Evolutionary conservation across 2,113 vertebrate genomes (phyloP).

Genomic region (Andinoacara biseriatus): DNA sequence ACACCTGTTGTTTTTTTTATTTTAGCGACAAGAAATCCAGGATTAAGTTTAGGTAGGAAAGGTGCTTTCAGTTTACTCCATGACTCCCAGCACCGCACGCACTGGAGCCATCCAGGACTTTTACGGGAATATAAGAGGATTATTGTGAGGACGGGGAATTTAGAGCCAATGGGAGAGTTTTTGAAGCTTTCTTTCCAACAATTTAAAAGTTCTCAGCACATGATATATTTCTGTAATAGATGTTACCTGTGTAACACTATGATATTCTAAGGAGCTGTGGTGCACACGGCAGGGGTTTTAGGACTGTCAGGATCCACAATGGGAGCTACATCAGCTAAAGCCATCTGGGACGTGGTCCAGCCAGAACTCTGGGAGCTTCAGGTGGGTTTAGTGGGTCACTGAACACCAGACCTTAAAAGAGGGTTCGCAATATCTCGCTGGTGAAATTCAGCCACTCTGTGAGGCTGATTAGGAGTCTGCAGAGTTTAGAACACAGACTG

Average conservation of each 20-base stretch:
- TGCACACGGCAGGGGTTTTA: neutral
- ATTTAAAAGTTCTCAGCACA: too few relatives aligned
- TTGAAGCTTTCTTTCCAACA: accelerated
- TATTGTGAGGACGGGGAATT: constrained; percentile 15
- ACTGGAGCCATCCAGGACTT: neutral
- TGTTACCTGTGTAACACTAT: too few relatives aligned
- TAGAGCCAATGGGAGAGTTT: neutral
- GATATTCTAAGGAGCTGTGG: too few relatives aligned
- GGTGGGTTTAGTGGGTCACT: neutral
- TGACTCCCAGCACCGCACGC: neutral
- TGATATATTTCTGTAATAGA: too few relatives aligned
- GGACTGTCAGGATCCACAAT: neutral
- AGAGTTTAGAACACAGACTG: too few relatives aligned
- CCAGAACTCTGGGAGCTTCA: neutral
- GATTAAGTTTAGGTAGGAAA: neutral
- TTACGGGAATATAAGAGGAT: constrained; percentile 12
- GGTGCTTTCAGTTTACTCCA: accelerated
- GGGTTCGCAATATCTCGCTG: too few relatives aligned
- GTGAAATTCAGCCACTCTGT: too few relatives aligned
- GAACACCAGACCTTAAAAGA: neutral
- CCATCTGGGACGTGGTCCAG: accelerated
- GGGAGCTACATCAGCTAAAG: neutral
- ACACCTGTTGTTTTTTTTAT: neutral
- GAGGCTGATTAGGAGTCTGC: too few relatives aligned
- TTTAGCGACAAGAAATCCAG: neutral